Base-by-base conservation (phyloP, 1,140 invertebrate genomes). In the Linepithema humile region DNA sequence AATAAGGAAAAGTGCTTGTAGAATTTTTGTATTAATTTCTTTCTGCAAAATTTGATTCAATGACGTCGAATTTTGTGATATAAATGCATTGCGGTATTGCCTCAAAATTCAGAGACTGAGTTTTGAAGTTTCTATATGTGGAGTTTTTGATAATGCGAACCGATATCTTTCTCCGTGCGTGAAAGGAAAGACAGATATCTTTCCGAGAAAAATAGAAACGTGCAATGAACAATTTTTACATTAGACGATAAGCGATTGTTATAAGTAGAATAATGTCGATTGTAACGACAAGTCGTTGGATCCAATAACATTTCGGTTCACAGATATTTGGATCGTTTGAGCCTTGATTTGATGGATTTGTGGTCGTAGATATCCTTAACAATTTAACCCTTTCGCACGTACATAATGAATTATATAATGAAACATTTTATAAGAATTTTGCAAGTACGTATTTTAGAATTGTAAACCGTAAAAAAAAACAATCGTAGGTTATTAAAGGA, bases 211-310 rank as follows among this genome's bases (percentile, higher is more conserved):
- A 65, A 10, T 78, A 84, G 60, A 20, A 86, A 86, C 84, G 86
- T 73, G 86, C 85, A 78, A 67, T 73, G 80, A 40, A 50, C 15
- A 23, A 74, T 74, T 84, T 78, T 78, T 72, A 77, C 23, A 55
- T 32, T 64, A 32, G 15, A 69, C 35, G 12, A 77, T 23, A 43
- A 10, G 12, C 23, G n/a, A 10, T 17, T 67, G 12, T 53, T 78
- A 43, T 57, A 57, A 23, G 5, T 29, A 6, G n/a, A 60, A 45
- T 23, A 32, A 62, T 65, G 20, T 69, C 48, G 48, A 78, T 40
- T 67, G 9, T 69, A 70, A 67, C 10, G 7, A 26, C 23, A 40
- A 1, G 17, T 26, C 5, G n/a, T 40, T 12, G 12, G 5, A 69
- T 69, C 26, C 60, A 40, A 26, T 7, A 20, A 15, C 35, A 3